These are phyloP conservation scores for Siphlonurus alternatus DNA, from an alignment of 2,888 invertebrate genomes.

Conservation along the genomic window DNA sequence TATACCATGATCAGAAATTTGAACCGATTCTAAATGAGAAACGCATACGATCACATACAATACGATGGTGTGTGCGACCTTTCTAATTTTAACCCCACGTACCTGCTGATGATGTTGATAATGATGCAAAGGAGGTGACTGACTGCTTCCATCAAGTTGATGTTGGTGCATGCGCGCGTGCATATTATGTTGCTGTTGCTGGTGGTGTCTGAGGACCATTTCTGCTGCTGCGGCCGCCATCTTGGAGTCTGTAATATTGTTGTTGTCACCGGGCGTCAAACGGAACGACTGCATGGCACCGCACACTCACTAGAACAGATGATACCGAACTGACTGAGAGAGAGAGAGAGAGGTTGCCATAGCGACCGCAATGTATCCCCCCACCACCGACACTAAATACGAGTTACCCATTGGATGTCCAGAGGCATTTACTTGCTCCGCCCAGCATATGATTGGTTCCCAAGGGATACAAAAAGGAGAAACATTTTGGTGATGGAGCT, in stretches of 20 bases:
- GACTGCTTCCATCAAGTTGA: background rate
- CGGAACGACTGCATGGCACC: background rate
- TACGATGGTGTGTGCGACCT: too few species aligned
- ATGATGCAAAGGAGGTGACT: background rate
- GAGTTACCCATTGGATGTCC: background rate
- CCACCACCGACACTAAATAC: background rate
- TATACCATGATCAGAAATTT: too few species aligned
- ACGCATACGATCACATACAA: too few species aligned
- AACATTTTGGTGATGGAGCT: background rate
- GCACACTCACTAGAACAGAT: background rate
- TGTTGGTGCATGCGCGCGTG: background rate
- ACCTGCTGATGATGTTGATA: background rate
- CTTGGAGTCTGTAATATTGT: background rate
- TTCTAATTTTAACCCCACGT: too few species aligned
- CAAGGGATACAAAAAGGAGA: background rate
- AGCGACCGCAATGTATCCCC: background rate
- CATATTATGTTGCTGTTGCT: background rate
- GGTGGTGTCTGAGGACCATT: background rate
- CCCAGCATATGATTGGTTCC: background rate
- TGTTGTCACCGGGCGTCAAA: background rate
- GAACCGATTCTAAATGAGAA: too few species aligned
- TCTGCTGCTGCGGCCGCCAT: background rate
- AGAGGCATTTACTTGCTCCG: background rate
- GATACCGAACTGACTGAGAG: background rate
- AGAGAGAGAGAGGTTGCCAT: background rate